These are phyloP conservation scores for Thumatha senex DNA, from an alignment of 2,888 invertebrate genomes.

Conservation along the genomic window DNA sequence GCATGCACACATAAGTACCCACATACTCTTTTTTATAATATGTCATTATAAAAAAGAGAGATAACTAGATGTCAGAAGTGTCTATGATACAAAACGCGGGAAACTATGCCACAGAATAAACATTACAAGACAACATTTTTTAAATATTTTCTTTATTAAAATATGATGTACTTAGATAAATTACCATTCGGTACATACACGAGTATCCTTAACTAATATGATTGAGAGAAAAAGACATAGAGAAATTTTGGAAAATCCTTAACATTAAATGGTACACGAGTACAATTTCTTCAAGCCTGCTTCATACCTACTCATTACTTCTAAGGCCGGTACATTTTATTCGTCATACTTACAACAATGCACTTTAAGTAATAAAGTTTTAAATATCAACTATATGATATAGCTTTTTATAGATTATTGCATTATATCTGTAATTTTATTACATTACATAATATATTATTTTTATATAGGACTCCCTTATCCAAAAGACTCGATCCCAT, in stretches of 20 bases:
- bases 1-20: no score
- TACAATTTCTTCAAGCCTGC: slow-evolving; percentile 67
- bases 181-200: slow-evolving; percentile 22
- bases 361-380: slow-evolving; percentile 73
- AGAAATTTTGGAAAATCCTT: slow-evolving; percentile 77
- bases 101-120: slow-evolving; percentile 13
- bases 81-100: slow-evolving; percentile 21
- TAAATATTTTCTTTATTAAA: slow-evolving; percentile 58
- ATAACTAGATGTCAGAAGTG: slow-evolving; percentile 4
- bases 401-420: slow-evolving; percentile 61
- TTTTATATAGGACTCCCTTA: background rate
- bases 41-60: no score
- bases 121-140: slow-evolving; percentile 52
- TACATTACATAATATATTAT: slow-evolving; percentile 18
- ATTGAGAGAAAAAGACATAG: slow-evolving; percentile 77
- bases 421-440: slow-evolving; percentile 63
- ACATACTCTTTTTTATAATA: background rate
- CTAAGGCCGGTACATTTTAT: slow-evolving; percentile 80
- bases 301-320: slow-evolving; percentile 68
- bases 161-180: slow-evolving; percentile 46
- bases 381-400: slow-evolving; percentile 68
- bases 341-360: slow-evolving; percentile 72
- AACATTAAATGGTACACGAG: slow-evolving; percentile 65
- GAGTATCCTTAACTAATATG: slow-evolving; percentile 68
- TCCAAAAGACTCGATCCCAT: background rate